Conservation (phyloP, 2,888 invertebrate species). For the Ditylenchus weischeri region DNA sequence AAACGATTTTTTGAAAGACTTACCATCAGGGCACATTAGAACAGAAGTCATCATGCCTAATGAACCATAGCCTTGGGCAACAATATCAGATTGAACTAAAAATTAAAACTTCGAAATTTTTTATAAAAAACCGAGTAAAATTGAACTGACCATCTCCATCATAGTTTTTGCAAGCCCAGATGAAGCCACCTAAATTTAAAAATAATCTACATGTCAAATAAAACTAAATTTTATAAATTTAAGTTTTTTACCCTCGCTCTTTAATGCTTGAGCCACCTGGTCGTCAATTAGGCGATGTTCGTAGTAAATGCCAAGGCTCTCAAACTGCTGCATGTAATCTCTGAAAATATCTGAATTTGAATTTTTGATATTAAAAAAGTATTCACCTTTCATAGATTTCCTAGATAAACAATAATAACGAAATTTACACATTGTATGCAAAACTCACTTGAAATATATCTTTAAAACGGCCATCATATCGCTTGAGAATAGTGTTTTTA, state of each 20-base stretch:
- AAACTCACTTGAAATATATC: slow-evolving; percentile 73
- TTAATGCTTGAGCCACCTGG: slow-evolving; percentile 68
- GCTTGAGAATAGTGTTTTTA: slow-evolving; percentile 84
- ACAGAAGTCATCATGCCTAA: slow-evolving; percentile 73
- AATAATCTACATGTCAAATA: too few species aligned
- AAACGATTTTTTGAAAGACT: too few species aligned
- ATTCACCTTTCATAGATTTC: slow-evolving; percentile 70
- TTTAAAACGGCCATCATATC: slow-evolving; percentile 84
- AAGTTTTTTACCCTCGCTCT: slow-evolving; percentile 65
- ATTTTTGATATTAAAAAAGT: neutral
- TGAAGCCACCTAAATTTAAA: slow-evolving; percentile 70
- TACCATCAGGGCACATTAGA: slow-evolving; percentile 65
- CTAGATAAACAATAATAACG: slow-evolving; percentile 29
- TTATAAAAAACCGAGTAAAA: too few species aligned
- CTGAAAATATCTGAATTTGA: slow-evolving; percentile 7
- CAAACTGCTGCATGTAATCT: slow-evolving; percentile 73
- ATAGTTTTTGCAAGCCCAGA: slow-evolving; percentile 90
- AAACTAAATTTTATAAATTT: too few species aligned
- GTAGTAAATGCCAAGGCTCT: slow-evolving; percentile 79
- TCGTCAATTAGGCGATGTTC: slow-evolving; percentile 87
- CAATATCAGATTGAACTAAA: slow-evolving; percentile 77
- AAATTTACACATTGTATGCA: too few species aligned
- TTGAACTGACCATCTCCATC: slow-evolving; percentile 67
- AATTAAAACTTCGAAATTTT: neutral
- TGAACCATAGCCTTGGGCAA: slow-evolving; percentile 76